phyloP scores from a whole-genome alignment of 2,113 vertebrate genomes.

The Pelecanus crispus region DNA sequence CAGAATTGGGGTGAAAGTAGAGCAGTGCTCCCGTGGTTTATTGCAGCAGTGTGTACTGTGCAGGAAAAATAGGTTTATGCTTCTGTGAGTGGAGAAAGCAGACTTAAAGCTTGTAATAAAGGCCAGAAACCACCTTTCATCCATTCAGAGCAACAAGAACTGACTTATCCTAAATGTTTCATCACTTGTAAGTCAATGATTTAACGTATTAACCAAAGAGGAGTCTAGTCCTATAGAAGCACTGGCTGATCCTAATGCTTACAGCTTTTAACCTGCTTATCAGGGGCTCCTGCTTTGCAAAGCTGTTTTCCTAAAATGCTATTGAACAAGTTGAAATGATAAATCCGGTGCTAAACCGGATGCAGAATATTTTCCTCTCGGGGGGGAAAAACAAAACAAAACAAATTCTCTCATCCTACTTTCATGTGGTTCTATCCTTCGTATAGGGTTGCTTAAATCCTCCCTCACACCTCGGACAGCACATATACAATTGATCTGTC shows the following conservation, averaged over 20 bases:
- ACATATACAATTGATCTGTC: background rate
- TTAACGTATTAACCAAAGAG: conserved; percentile 33
- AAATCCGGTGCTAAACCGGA: background rate
- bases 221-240: background rate
- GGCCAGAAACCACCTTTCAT: background rate
- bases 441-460: background rate
- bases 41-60: background rate
- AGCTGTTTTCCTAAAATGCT: conserved; percentile 39
- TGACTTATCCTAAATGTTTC: background rate
- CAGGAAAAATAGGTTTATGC: background rate
- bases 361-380: conserved; percentile 36
- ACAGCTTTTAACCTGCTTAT: conserved; percentile 56
- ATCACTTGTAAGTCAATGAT: background rate
- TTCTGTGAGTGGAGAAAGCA: background rate
- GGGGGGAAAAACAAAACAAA: background rate
- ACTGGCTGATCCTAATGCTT: conserved; percentile 50
- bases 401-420: conserved; percentile 50
- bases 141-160: conserved; percentile 13
- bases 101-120: background rate
- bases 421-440: conserved; percentile 53
- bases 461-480: background rate
- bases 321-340: conserved; percentile 62
- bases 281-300: conserved; percentile 55
- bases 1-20: background rate
- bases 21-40: background rate